Evolutionary conservation across 2,113 vertebrate species (phyloP).

Genomic region (Chitala chitala): DNA sequence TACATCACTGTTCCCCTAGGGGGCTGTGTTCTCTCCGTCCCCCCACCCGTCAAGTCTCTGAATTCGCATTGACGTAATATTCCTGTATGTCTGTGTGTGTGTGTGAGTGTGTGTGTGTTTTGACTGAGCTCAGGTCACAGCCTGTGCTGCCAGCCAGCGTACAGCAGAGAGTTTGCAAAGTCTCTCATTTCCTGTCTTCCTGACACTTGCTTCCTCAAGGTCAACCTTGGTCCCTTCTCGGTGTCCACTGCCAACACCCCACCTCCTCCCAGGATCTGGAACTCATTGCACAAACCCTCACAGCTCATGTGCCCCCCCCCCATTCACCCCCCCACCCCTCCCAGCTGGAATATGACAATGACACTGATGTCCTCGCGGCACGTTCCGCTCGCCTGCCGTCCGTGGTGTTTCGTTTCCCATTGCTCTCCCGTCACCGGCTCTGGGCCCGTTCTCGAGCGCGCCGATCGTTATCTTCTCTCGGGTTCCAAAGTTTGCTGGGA

Average conservation of each 20-base stretch:
- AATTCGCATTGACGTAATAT: no score
- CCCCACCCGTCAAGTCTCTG: background rate
- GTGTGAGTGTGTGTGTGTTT: no score
- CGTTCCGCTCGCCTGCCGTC: background rate
- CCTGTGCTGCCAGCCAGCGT: background rate
- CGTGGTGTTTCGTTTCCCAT: background rate
- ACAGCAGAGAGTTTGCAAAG: background rate
- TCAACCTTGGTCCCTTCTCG: background rate
- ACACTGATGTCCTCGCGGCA: no score
- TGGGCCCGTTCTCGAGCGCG: background rate
- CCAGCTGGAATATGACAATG: no score
- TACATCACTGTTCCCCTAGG: background rate
- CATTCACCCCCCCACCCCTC: no score
- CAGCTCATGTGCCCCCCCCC: no score
- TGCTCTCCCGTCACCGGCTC: background rate
- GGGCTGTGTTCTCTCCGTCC: background rate
- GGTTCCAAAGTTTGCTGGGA: background rate
- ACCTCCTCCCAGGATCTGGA: no score
- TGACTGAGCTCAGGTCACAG: no score
- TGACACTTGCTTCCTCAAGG: background rate
- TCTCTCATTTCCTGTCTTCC: background rate
- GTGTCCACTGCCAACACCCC: background rate
- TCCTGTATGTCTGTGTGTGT: no score
- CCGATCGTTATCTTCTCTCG: background rate
- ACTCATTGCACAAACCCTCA: background rate